phyloP scores from a whole-genome alignment of 2,797 vertebrate species.

The Aphelocoma californica region DNA sequence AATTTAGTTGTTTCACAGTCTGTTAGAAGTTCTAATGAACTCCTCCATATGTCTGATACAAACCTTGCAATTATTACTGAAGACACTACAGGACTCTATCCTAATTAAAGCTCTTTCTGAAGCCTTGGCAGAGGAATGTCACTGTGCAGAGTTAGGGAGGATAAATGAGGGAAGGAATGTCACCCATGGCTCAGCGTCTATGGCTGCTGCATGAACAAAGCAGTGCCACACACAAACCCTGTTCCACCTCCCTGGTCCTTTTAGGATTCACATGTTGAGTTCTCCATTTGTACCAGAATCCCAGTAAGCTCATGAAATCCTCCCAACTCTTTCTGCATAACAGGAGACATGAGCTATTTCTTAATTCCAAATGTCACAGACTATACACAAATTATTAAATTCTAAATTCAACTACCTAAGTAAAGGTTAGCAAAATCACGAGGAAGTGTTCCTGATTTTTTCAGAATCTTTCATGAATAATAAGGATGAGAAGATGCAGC shows the following conservation, averaged over 20 bases:
- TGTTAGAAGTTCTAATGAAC: constrained; percentile 33
- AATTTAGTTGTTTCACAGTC: constrained; percentile 18
- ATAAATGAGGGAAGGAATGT: not conserved
- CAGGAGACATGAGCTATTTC: not conserved
- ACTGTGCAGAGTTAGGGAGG: not conserved
- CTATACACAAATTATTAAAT: not conserved
- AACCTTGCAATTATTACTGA: constrained; percentile 29
- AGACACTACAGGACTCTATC: not conserved
- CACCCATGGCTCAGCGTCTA: not conserved
- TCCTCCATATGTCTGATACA: constrained; percentile 28
- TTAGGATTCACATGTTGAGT: not conserved
- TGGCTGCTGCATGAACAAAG: not conserved
- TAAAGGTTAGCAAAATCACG: not conserved
- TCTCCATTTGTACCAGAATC: not conserved
- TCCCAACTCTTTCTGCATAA: not conserved
- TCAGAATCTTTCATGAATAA: not conserved
- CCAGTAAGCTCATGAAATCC: not conserved
- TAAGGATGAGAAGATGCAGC: not conserved
- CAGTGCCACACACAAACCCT: not conserved
- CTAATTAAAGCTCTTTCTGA: constrained; percentile 50
- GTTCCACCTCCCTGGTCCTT: not conserved
- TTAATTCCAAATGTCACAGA: not conserved
- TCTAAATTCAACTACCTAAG: not conserved
- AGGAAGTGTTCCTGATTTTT: not conserved
- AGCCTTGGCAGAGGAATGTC: not conserved